Conservation (phyloP, 2,888 invertebrate species). For the Agonopterix subpropinquella region DNA sequence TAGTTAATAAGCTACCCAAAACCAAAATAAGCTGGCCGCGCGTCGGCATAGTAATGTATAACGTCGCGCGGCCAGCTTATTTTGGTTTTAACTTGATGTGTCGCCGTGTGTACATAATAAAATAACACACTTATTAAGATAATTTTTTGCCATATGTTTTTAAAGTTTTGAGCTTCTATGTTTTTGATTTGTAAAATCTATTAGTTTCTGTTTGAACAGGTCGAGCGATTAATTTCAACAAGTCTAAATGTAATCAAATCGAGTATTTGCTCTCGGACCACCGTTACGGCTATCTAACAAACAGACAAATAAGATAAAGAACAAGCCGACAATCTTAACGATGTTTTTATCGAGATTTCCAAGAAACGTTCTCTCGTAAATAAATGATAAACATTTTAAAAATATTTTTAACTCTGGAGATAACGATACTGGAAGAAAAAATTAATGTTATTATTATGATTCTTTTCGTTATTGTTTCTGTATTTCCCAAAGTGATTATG, state of each 20-base stretch:
- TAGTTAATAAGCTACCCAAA: too few species aligned
- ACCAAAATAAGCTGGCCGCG: too few species aligned
- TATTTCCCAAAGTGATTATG: too few species aligned
- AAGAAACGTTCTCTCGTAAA: slow-evolving; percentile 29
- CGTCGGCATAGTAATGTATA: too few species aligned
- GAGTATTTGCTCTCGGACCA: slow-evolving; percentile 50
- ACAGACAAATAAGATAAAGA: slow-evolving; percentile 50
- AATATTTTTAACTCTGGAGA: not conserved
- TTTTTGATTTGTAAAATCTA: too few species aligned
- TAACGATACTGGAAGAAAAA: not conserved
- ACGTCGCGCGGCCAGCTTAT: too few species aligned
- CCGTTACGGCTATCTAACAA: slow-evolving; percentile 38
- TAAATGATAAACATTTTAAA: slow-evolving; percentile 3
- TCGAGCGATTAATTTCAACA: slow-evolving; percentile 14
- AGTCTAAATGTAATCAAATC: slow-evolving; percentile 43
- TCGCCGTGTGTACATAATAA: too few species aligned
- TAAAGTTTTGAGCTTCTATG: too few species aligned
- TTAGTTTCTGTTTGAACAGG: slow-evolving; percentile 1
- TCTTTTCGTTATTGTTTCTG: too few species aligned
- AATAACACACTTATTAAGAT: too few species aligned
- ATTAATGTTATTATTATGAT: not conserved
- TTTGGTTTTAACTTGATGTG: too few species aligned
- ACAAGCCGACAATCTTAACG: slow-evolving; percentile 51
- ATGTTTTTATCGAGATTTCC: slow-evolving; percentile 53
- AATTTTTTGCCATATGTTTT: too few species aligned